Evolutionary conservation across 2,113 vertebrate species (phyloP).

Genomic region (Trematomus loennbergii): DNA sequence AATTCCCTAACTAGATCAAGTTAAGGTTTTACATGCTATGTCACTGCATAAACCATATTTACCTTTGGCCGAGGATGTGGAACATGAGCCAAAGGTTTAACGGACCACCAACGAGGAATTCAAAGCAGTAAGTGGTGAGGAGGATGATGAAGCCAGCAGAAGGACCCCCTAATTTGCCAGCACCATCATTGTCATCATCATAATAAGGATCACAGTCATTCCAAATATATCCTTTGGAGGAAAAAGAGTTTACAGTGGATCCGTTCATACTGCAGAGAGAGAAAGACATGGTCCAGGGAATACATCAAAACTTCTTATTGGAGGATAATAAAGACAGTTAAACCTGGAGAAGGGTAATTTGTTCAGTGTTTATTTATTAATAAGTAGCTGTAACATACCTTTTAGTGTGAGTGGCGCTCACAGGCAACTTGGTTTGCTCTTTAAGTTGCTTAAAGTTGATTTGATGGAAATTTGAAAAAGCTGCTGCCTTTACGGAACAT

Average conservation of each 20-base stretch:
- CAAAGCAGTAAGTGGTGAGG: not conserved
- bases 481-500: not conserved
- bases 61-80: conserved; percentile 30
- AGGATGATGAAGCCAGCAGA: conserved; percentile 15
- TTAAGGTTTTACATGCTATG: not conserved
- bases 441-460: not conserved
- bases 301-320: not conserved
- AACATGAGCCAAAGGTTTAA: conserved; percentile 29
- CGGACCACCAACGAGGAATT: not conserved
- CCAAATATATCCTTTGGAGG: not conserved
- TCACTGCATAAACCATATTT: not conserved
- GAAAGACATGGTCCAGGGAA: not conserved
- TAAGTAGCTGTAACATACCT: conserved; percentile 10
- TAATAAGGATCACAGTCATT: not conserved
- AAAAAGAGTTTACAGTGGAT: not conserved
- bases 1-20: not conserved
- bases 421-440: not conserved
- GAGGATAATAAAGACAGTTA: not conserved
- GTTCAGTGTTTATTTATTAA: no score
- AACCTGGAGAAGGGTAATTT: not conserved
- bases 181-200: no score
- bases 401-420: not conserved
- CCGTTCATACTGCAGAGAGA: not conserved
- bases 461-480: not conserved
- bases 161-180: not conserved